Evolutionary conservation across 2,888 invertebrate species (phyloP).

Genomic region (Diaperis boleti): DNA sequence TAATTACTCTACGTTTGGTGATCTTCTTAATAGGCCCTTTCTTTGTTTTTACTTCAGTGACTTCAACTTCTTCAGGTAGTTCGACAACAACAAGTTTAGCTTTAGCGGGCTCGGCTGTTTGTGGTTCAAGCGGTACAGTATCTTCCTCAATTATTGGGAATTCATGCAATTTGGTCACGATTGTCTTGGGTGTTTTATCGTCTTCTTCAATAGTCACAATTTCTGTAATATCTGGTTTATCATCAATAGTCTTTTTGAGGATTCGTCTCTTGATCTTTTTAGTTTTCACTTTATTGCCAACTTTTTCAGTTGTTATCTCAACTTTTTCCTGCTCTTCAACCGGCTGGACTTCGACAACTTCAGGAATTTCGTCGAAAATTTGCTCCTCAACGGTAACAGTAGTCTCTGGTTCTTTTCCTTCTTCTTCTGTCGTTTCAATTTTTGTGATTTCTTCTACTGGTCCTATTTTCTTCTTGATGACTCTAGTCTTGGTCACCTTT

Average conservation of each 20-base stretch:
- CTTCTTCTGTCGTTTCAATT: conserved; percentile 62
- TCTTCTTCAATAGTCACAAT: conserved; percentile 53
- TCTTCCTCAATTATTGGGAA: conserved; percentile 34
- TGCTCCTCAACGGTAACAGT: conserved; percentile 58
- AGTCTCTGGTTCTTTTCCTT: conserved; percentile 65
- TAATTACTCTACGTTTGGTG: conserved; percentile 58
- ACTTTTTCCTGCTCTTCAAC: conserved; percentile 56
- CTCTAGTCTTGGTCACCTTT: conserved; percentile 58
- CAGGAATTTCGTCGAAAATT: conserved; percentile 45
- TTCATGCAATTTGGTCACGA: conserved; percentile 11
- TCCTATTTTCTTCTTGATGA: conserved; percentile 63
- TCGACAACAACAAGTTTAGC: conserved; percentile 51
- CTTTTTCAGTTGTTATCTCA: conserved; percentile 55
- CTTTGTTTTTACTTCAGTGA: conserved; percentile 49
- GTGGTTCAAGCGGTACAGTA: conserved; percentile 45
- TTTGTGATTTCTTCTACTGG: conserved; percentile 65
- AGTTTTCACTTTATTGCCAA: conserved; percentile 53
- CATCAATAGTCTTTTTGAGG: conserved; percentile 64
- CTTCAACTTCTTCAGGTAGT: conserved; percentile 54
- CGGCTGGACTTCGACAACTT: conserved; percentile 54
- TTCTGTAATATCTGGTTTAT: conserved; percentile 59
- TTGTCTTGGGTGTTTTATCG: conserved; percentile 34
- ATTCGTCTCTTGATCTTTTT: conserved; percentile 65
- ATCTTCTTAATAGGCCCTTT: conserved; percentile 52
- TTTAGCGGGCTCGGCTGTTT: conserved; percentile 46